Evolutionary conservation across 1,140 invertebrate genomes (phyloP), one percentile per base, ranked within the genome.

Genomic region (Lerema accius): DNA sequence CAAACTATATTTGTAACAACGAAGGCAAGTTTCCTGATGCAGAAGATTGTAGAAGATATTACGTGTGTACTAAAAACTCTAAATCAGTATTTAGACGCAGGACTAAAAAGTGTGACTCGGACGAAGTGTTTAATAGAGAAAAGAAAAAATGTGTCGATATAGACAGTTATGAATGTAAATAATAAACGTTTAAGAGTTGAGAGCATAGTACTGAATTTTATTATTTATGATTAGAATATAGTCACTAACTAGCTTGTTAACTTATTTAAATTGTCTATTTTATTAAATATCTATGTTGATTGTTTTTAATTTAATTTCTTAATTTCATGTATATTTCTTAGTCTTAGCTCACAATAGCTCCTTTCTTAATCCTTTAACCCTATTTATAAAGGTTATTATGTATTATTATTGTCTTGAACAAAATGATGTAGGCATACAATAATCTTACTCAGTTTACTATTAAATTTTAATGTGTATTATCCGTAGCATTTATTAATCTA

Each of bases 1-100:
- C 37, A 62, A 51, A 45, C 48, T 35, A 58, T 70, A 14, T 88
- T 86, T 67, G 46, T 60, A 50, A 66, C 39, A 53, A 77, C 46
- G 82, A 80, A 71, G 88, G 88, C 2, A 84, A 80, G 46, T 89
- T 83, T 63, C 58, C 76, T 14, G 67, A 85, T 60, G 69, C 73
- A 11, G 49, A 73, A 32, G 61, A 85, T 62, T 87, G 83, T 51
- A 81, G 65, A 40, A 82, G 73, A 69, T 90, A 89, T 75, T 89
- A 83, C 23, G 51, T 73, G 9, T 90, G 85, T 49, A 65, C 62
- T 19, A 78, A 76, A 76, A 76, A 53, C 42, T 70, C 67, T 0
- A 82, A 80, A 39, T 73, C 70, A 4, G 61, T 65, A 55, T 80
- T 78, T 65, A 72, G 76, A 11, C 69, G 69, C 14, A 86, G 73